Evolutionary conservation across 2,888 invertebrate genomes (phyloP), one percentile per base, ranked within the genome.

Genomic region (Formica aserva): DNA sequence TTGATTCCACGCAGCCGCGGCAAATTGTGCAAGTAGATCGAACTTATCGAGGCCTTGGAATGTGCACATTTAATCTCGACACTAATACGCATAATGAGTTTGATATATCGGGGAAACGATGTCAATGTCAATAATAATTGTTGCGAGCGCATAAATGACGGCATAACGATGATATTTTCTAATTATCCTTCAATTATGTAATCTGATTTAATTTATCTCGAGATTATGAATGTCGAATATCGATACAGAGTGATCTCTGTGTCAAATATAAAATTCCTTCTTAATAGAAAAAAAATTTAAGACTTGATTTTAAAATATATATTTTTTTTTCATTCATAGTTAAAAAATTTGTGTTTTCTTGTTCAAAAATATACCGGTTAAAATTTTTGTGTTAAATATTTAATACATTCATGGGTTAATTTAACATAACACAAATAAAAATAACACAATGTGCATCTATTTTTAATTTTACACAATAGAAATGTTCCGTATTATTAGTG

Each of bases 51-150:
- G 83, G 83, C 88, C 86, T 88, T 88, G 87, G 48, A 71, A 77
- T 55, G 52, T 13, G 60, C 41, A 60, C 69, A 52, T 85, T 57
- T 78, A 63, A 60, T 83, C 74, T 48, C 38, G n/a, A 55, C 60
- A 35, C 69, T 84, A 80, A 72, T 62, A 22, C 41, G 65, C 63
- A 81, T 75, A 81, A 78, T 77, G 67, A 83, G 60, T 41, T 18
- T 13, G 45, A 72, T 80, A 81, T 77, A 82, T 81, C 84, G 81
- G 9, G 15, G 57, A 69, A 85, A 85, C 75, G 65, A 55, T 83
- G 87, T 78, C 89, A 89, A 87, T 88, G 89, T 89, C 85, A 89
- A 89, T 87, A 89, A 57, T 78, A 81, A 77, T 45, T 45, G 41
- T 13, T 45, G 41, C 15, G 66, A 41, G 35, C 52, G 48, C 41